These are phyloP conservation scores for Morpho achilles DNA, from an alignment of 2,888 invertebrate species.

Conservation along the genomic window DNA sequence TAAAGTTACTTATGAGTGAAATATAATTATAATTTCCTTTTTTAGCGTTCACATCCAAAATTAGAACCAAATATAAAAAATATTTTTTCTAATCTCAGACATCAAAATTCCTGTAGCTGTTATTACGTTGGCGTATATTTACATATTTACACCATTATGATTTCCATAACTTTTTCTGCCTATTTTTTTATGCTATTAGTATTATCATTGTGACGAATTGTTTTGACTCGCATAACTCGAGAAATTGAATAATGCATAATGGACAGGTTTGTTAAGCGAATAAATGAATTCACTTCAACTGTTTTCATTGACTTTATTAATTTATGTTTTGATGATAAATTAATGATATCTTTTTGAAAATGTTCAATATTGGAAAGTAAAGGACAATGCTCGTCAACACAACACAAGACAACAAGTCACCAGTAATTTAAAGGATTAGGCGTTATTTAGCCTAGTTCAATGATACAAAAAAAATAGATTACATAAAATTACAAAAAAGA, in stretches of 20 bases:
- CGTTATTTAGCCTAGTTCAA: no score
- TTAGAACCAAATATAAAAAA: background rate
- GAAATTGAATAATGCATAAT: conserved; percentile 20
- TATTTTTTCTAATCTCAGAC: background rate
- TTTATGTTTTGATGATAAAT: conserved; percentile 6
- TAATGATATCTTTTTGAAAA: conserved; percentile 1
- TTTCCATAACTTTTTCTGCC: conserved; percentile 5
- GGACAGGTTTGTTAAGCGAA: conserved; percentile 8
- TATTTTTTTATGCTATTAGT: conserved; percentile 16
- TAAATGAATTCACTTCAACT: conserved; percentile 4
- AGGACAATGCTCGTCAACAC: no score
- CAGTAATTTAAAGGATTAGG: no score
- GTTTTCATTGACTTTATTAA: conserved; percentile 6
- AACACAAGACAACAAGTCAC: no score
- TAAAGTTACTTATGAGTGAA: no score
- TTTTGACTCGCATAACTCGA: conserved; percentile 11
- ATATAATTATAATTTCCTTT: no score
- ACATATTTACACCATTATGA: background rate
- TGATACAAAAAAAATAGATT: no score
- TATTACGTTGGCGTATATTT: background rate
- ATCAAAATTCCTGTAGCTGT: background rate
- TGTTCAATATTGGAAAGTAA: no score
- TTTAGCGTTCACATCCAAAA: no score
- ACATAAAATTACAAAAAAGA: no score
- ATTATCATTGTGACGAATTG: conserved; percentile 13